A percentile compares a stretch with the other conserved stretches of the same genome.
phyloP scores from a whole-genome alignment of 1,140 invertebrate genomes.

The roundworm (Caenorhabditis elegans) region WBcel235 BX284606.5:4386501-4387000 shows the following conservation, averaged over 20 bases:
- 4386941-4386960: no score
- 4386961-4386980: no score
- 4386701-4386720: background rate
- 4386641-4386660: background rate
- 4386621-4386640: background rate
- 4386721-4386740: background rate
- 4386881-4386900: no score
- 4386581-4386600: background rate
- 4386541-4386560: background rate
- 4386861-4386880: no score
- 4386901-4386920: no score
- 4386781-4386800: background rate
- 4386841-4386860: no score
- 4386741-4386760: background rate
- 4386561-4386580: background rate
- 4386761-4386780: background rate
- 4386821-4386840: background rate
- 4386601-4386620: background rate
- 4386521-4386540: background rate
- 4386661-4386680: slow-evolving; percentile 1
- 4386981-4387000: no score
- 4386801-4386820: no score
- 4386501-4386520: background rate
- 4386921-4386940: no score
- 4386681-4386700: background rate